phyloP scores from a whole-genome alignment of 2,113 vertebrate genomes.

The Coryphaenoides rupestris region DNA sequence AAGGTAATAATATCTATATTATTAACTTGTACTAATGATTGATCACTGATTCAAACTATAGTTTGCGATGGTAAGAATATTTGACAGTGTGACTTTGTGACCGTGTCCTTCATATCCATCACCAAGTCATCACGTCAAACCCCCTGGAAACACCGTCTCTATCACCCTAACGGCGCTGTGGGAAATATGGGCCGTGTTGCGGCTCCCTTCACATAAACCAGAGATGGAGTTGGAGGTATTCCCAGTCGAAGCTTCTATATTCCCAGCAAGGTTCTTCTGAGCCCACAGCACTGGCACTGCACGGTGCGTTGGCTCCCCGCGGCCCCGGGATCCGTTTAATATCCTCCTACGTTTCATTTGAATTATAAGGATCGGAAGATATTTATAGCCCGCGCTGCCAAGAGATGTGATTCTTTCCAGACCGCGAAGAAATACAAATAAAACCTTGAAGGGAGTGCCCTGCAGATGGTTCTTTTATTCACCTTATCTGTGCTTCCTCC shows the following conservation, averaged over 20 bases:
- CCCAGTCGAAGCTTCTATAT: conserved; percentile 43
- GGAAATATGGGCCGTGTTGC: conserved; percentile 20
- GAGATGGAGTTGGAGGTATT: conserved; percentile 47
- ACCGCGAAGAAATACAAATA: conserved; percentile 72
- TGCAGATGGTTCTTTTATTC: conserved; percentile 76
- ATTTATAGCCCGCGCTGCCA: conserved; percentile 72
- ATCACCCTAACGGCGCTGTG: background rate
- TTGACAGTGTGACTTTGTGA: no score
- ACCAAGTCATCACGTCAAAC: no score
- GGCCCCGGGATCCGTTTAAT: conserved; percentile 69
- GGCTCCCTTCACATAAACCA: conserved; percentile 23
- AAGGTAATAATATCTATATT: no score
- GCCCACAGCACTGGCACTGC: conserved; percentile 46
- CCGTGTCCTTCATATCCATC: no score
- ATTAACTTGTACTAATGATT: no score
- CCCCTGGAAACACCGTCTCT: no score
- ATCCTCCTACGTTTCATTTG: conserved; percentile 72
- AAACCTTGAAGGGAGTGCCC: conserved; percentile 62
- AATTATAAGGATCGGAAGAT: conserved; percentile 68
- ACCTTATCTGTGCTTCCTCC: conserved; percentile 56
- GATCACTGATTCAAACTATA: no score
- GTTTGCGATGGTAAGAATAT: no score
- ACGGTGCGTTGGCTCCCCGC: conserved; percentile 46
- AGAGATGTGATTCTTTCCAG: conserved; percentile 80
- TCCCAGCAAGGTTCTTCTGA: conserved; percentile 43